Base-by-base conservation (phyloP, 2,113 vertebrate genomes). In the Triplophysa dalaica region DNA sequence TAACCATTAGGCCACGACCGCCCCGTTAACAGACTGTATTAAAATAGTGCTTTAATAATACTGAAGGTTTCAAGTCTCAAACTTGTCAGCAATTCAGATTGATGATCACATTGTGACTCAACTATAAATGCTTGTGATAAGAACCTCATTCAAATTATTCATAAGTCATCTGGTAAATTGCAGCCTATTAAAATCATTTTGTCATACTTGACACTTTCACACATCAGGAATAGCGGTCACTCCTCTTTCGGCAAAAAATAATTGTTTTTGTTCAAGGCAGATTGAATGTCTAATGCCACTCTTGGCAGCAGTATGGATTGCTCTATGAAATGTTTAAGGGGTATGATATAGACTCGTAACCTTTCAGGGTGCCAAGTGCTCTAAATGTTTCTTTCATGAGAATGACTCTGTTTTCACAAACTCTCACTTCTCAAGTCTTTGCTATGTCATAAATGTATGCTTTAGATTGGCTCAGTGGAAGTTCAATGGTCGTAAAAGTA, bases 61-160 rank as follows among this genome's bases (percentile, higher is more conserved):
- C 16, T 8, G 52, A 52, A 29, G 12, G 22, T 62, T 70, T 77
- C 66, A 21, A 17, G 19, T 62, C 58, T 77, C 66, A 21, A 69
- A 17, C 67, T 66, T 19, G 56, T 72, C 64, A 60, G 72, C 70
- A 56, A 80, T 70, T 64, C 61, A 41, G 0, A 78, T 62, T 58
- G 58, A 76, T 33, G 24, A 11, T 70, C 54, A 17, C 52, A 24
- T 62, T 83, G 26, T 56, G 81, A 61, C 67, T 81, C n/a, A 13
- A 67, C 70, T 79, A 81, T 79, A 79, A 72, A 74, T 8, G 48
- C 69, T 24, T 77, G 70, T 69, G 85, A 85, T 86, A 86, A 86
- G 82, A 60, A 81, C 41, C 78, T 73, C 62, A 52, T 64, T 77
- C 12, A 52, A 76, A 76, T 87, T 84, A 83, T 82, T 79, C 60